These are phyloP conservation scores for Drosophila arawakana DNA, from an alignment of 1,140 invertebrate genomes.

Conservation along the genomic window DNA sequence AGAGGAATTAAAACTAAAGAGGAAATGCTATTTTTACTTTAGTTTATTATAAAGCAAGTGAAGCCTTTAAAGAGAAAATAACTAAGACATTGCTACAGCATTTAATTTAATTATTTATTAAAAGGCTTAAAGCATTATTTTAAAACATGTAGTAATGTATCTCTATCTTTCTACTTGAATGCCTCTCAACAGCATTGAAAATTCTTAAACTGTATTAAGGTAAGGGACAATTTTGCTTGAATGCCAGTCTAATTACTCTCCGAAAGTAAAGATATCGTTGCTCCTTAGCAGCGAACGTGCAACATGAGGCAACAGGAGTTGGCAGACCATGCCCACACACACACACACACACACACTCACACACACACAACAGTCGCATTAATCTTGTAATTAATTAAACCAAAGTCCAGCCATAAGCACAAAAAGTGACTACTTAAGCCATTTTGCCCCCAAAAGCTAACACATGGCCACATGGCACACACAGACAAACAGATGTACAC, in stretches of 20 bases:
- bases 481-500: neutral
- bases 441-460: constrained; percentile 75
- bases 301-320: constrained; percentile 43
- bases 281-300: constrained; percentile 45
- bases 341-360: constrained; percentile 19
- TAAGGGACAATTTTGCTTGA: constrained; percentile 59
- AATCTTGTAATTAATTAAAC: constrained; percentile 83
- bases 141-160: too few relatives aligned
- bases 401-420: constrained; percentile 81
- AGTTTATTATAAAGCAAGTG: too few relatives aligned
- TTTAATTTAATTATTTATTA: too few relatives aligned
- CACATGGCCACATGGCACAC: constrained; percentile 62
- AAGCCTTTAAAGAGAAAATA: too few relatives aligned
- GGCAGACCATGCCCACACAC: constrained; percentile 42
- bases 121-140: too few relatives aligned
- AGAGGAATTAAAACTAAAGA: too few relatives aligned
- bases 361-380: constrained; percentile 58
- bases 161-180: too few relatives aligned
- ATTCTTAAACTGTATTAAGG: constrained; percentile 1
- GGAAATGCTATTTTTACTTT: too few relatives aligned
- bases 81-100: too few relatives aligned
- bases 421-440: constrained; percentile 82
- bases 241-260: constrained; percentile 68
- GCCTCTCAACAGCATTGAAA: neutral
- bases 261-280: constrained; percentile 47